Base-by-base conservation (phyloP, 2,797 vertebrate genomes). In the Morus bassanus region DNA sequence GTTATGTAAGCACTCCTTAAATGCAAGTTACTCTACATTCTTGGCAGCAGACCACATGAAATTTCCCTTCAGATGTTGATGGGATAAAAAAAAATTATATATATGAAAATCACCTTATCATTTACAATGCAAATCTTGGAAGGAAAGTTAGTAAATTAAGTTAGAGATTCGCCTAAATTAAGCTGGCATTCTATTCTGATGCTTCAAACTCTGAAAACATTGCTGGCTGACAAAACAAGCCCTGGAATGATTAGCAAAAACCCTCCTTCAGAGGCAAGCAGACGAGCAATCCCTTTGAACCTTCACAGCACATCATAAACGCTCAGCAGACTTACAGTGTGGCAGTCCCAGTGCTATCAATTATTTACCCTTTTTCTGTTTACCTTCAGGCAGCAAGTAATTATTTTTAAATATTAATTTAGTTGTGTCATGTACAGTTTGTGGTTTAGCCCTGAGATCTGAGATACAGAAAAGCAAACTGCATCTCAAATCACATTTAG, bases 381-480 rank as follows among this genome's bases (percentile, higher is more conserved):
- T 98, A 97, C 98, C 98, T 98, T 98, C 96, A 91, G 98, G 98
- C 98, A 98, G 97, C 97, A 97, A 97, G 98, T 98, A 98, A 98
- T 98, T 98, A 98, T 98, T 98, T 98, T 99, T 98, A 99, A 99
- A 99, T 99, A 99, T 99, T 99, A 98, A 99, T 99, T 98, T 97
- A 98, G 96, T 98, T 98, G 98, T 98, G 98, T 98, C 98, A 98
- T 98, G 98, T 98, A 98, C 98, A 98, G 97, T 97, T 98, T 97
- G 96, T 96, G 97, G 95, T 89, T 96, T 85, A 96, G 90, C 90
- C 73, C 95, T 72, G 76, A 96, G 96, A 97, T 97, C 96, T 97
- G 94, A 97, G 95, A 61, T 85, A 72, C 0, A 93, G 95, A 81
- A 96, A 96, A 96, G 95, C 94, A 96, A 96, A 93, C 89, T 96